Conservation (phyloP, 2,797 vertebrate genomes). For the Molothrus ater region DNA sequence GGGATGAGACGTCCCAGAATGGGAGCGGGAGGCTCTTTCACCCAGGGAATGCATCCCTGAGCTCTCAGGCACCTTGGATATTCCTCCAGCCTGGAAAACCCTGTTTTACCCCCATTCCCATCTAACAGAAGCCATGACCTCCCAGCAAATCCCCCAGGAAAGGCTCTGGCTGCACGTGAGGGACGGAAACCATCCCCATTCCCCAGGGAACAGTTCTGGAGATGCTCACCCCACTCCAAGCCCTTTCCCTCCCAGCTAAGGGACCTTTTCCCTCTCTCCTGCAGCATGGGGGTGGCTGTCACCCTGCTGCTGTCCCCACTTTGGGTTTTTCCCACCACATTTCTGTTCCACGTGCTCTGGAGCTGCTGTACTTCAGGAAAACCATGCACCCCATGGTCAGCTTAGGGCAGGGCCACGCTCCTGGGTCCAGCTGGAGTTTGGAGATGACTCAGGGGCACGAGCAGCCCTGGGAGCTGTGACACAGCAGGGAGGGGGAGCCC, state of each 20-base stretch:
- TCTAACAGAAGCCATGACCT: background rate
- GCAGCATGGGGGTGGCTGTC: rapidly evolving
- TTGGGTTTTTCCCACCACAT: rapidly evolving
- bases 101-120: background rate
- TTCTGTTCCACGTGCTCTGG: background rate
- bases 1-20: rapidly evolving
- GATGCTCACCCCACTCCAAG: background rate
- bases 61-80: background rate
- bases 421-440: background rate
- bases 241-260: background rate
- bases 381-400: rapidly evolving
- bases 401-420: background rate
- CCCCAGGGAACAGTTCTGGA: rapidly evolving
- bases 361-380: background rate
- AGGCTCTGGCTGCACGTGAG: rapidly evolving
- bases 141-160: background rate
- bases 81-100: background rate
- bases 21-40: rapidly evolving
- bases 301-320: background rate
- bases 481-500: background rate
- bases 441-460: background rate
- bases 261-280: background rate
- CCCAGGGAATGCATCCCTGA: background rate
- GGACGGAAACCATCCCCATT: background rate
- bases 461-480: background rate